A percentile compares a stretch with the other conserved stretches of the same genome.
Conservation (phyloP, 2,888 invertebrate genomes). For the Dynastes maya region DNA sequence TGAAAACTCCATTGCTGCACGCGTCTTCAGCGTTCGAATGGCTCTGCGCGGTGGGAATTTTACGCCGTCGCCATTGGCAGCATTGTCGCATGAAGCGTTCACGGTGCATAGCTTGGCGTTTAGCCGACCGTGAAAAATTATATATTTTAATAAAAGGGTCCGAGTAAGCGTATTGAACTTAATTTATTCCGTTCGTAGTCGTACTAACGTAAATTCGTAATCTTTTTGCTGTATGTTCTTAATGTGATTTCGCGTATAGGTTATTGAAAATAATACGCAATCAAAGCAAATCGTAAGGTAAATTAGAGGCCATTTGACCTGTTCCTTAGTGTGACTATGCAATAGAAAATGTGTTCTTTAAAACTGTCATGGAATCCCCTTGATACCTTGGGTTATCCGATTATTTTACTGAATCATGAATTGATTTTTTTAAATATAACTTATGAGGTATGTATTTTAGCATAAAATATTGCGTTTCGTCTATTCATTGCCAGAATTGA, state of each 20-base stretch:
- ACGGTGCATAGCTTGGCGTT: conserved; percentile 65
- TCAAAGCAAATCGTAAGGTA: conserved; percentile 36
- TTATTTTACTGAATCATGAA: no score
- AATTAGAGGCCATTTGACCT: conserved; percentile 52
- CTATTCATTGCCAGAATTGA: conserved; percentile 66
- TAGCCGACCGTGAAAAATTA: conserved; percentile 50
- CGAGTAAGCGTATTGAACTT: no score
- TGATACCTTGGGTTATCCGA: no score
- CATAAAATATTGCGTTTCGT: conserved; percentile 22
- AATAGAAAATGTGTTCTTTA: neutral
- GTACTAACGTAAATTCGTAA: neutral
- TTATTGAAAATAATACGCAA: conserved; percentile 48
- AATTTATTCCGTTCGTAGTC: neutral
- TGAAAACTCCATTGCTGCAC: neutral
- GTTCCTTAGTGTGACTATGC: conserved; percentile 31
- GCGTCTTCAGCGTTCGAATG: conserved; percentile 1
- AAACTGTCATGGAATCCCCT: no score
- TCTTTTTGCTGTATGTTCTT: neutral
- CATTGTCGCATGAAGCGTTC: conserved; percentile 66
- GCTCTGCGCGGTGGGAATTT: neutral
- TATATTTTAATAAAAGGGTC: conserved; percentile 49
- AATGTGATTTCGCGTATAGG: conserved; percentile 29
- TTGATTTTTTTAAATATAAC: no score
- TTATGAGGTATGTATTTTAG: neutral
- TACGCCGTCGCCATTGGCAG: conserved; percentile 60